These are phyloP conservation scores for Euthynnus affinis DNA, from an alignment of 2,797 vertebrate genomes.

Conservation along the genomic window DNA sequence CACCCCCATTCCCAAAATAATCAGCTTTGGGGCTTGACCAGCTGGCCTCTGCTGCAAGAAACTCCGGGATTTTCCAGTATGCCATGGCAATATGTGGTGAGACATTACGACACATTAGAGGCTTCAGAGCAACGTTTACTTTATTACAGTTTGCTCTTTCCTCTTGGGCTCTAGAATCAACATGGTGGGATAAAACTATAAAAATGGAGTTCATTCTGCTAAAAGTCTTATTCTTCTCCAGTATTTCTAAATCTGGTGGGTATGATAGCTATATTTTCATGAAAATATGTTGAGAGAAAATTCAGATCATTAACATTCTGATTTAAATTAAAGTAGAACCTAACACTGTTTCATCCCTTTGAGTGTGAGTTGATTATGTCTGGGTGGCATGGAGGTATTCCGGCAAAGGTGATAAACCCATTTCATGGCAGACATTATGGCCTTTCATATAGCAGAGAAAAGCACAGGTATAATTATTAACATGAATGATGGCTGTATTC, in stretches of 20 bases:
- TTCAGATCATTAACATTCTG: not conserved
- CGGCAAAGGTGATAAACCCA: not conserved
- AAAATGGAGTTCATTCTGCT: not conserved
- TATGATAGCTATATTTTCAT: not conserved
- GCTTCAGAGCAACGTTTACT: conserved; percentile 20
- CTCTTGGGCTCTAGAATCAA: not conserved
- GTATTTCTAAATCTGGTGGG: conserved; percentile 3
- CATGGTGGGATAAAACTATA: not conserved
- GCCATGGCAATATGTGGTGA: conserved; percentile 32
- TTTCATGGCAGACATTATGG: conserved; percentile 18
- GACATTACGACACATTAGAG: conserved; percentile 30
- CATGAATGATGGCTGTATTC: conserved; percentile 47
- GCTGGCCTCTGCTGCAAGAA: conserved; percentile 60
- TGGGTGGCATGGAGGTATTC: not conserved
- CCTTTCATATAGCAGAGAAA: conserved; percentile 32
- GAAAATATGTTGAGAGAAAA: not conserved
- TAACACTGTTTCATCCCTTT: not conserved
- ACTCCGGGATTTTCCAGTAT: conserved; percentile 54
- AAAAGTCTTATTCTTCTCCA: not conserved
- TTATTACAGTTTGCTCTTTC: conserved; percentile 6
- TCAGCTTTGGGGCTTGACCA: conserved; percentile 72
- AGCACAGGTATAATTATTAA: conserved; percentile 41
- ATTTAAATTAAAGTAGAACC: conserved; percentile 5
- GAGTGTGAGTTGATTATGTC: not conserved
- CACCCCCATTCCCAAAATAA: conserved; percentile 64